phyloP scores from a whole-genome alignment of 2,113 vertebrate species.

The Limnothrissa miodon region DNA sequence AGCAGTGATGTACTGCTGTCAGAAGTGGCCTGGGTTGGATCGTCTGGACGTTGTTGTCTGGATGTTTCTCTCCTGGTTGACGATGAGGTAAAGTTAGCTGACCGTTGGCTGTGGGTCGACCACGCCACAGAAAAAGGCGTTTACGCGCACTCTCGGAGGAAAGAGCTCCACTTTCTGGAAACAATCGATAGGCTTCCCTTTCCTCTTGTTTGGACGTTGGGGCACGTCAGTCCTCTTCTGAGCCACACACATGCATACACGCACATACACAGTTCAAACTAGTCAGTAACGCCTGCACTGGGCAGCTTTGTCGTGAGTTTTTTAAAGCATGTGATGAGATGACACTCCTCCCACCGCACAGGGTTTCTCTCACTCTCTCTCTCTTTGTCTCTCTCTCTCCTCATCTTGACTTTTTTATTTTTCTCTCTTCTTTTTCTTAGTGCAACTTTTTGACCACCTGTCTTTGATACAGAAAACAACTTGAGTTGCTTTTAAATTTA shows the following conservation, averaged over 20 bases:
- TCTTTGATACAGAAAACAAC: background rate
- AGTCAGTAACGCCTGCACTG: background rate
- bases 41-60: background rate
- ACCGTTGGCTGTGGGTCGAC: background rate
- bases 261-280: background rate
- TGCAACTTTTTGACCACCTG: background rate
- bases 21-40: background rate
- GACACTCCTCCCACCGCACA: constrained; percentile 35
- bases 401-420: too few species aligned
- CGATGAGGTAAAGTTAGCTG: background rate
- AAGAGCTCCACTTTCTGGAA: background rate
- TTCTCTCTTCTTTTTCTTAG: too few species aligned
- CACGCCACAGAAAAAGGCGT: background rate
- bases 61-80: background rate
- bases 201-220: background rate
- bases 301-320: background rate
- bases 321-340: constrained; percentile 25
- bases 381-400: constrained; percentile 8
- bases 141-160: background rate
- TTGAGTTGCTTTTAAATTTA: background rate
- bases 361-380: background rate
- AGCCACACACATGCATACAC: too few species aligned
- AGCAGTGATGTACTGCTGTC: background rate
- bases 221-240: background rate
- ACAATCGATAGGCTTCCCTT: background rate